Evolutionary conservation across 2,888 invertebrate species (phyloP), one percentile per base, ranked within the genome.

Genomic region (Buathra laborator): DNA sequence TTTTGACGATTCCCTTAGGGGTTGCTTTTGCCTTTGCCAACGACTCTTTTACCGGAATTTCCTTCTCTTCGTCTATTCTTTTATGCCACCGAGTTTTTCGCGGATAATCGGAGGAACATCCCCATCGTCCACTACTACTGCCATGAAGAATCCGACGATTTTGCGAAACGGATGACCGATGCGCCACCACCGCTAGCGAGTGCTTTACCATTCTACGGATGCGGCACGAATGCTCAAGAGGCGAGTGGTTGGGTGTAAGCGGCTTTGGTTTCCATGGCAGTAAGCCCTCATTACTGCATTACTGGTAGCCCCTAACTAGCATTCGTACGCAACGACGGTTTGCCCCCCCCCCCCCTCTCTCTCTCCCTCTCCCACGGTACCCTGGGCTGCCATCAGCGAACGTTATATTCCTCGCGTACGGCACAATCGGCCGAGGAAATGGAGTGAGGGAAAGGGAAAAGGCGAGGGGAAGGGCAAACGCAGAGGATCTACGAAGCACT

Each of bases 251-350:
- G 93, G 91, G 92, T 91, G 90, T 94, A 94, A 94, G 93, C 94
- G 92, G 94, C 93, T 94, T 94, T 93, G 93, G 94, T 94, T 94
- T 93, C 94, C 94, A 94, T 94, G 94, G 94, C 93, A 94, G 94
- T 93, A 94, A 94, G 93, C 93, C 92, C 93, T 94, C 94, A 94
- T 94, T 94, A 94, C 93, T 94, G 94, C 92, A 94, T 94, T 94
- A 94, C 93, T 92, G 92, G 90, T 90, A 91, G 91, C 92, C 93
- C 91, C 92, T 90, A 92, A 93, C 92, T 92, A 92, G 91, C 91
- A 90, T 90, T 91, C 90, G 90, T 92, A 92, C 91, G 90, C 90
- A 90, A 67, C 79, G 82, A 91, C 90, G 90, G 90, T 91, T 90
- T 92, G 90, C 90, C 89, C 90, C 75, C 51, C 66, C 16, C n/a